Base-by-base conservation (phyloP, 2,113 vertebrate genomes). In the Electrona antarctica region DNA sequence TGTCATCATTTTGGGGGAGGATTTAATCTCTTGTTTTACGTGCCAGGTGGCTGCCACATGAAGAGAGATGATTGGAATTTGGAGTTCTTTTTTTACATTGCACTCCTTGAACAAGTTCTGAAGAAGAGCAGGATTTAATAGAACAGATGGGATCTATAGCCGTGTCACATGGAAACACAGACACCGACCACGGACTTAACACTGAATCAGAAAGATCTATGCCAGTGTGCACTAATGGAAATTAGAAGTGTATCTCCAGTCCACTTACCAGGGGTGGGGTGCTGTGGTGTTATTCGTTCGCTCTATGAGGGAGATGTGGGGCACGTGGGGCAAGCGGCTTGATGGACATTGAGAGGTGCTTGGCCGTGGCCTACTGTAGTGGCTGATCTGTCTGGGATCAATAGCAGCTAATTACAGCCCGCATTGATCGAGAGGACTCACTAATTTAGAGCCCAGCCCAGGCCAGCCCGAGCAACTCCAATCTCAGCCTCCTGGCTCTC, bases 401-500 rank as follows among this genome's bases (percentile, higher is more conserved):
- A 93, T 93, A 91, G 75, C 69, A 87, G 90, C 93, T 92, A 92
- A 94, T 94, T 94, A 93, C 87, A 87, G 81, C 81, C 80, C 81
- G 81, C 89, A 93, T 92, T 92, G 89, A 91, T 93, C 90, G 67
- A 80, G 80, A 85, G 82, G 80, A 73, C 87, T 81, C 73, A 71
- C 89, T 92, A 88, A 92, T 93, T 93, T 89, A 91, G 86, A 89
- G 80, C 76, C 71, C 54, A 85, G 85, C 69, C 77, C 75, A 56
- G 74, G 76, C 73, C 71, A 85, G 68, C 86, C 21, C 80, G 81
- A 83, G 86, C 85, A 80, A 65, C 87, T 84, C 86, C 86, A 82
- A 85, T 83, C 85, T 75, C 72, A 73, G 81, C 85, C 84, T 80
- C 82, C 69, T 78, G 83, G 85, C 81, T 87, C 75, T 28, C 54